phyloP scores from a whole-genome alignment of 2,888 invertebrate species.

The Lepidochrysops patricia region DNA sequence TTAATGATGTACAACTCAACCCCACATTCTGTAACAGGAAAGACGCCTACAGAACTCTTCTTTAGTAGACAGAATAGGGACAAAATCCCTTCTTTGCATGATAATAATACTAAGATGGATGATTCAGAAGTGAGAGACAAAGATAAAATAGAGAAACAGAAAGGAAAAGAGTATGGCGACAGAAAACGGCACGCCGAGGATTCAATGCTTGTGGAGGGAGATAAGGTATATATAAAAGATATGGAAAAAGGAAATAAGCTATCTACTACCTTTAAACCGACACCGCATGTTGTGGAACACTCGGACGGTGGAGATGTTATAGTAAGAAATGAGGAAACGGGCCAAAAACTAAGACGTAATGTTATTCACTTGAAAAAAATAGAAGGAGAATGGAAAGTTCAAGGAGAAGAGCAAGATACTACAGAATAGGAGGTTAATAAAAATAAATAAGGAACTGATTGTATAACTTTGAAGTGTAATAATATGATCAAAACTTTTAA shows the following conservation, averaged over 20 bases:
- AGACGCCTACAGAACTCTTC: slow-evolving; percentile 22
- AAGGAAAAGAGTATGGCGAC: slow-evolving; percentile 3
- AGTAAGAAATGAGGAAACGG: slow-evolving; percentile 18
- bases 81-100: slow-evolving; percentile 17
- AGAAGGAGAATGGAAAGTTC: slow-evolving; percentile 16
- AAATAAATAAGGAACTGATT: too few species aligned
- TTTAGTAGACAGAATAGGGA: slow-evolving; percentile 18
- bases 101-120: not conserved
- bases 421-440: too few species aligned
- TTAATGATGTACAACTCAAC: slow-evolving; percentile 21
- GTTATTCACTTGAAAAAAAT: slow-evolving; percentile 16
- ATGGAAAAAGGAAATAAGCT: not conserved
- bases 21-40: slow-evolving; percentile 20
- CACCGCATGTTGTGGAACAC: slow-evolving; percentile 1
- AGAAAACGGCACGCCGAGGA: not conserved
- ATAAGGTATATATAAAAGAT: not conserved
- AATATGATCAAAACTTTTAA: too few species aligned
- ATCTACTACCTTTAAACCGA: not conserved
- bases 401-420: too few species aligned
- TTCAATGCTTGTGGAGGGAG: not conserved
- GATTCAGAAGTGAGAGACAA: not conserved
- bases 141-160: slow-evolving; percentile 7
- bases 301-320: slow-evolving; percentile 5
- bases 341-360: slow-evolving; percentile 16
- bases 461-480: too few species aligned